Conservation (phyloP, 2,888 invertebrate species). For the Heteromurus nitidus region DNA sequence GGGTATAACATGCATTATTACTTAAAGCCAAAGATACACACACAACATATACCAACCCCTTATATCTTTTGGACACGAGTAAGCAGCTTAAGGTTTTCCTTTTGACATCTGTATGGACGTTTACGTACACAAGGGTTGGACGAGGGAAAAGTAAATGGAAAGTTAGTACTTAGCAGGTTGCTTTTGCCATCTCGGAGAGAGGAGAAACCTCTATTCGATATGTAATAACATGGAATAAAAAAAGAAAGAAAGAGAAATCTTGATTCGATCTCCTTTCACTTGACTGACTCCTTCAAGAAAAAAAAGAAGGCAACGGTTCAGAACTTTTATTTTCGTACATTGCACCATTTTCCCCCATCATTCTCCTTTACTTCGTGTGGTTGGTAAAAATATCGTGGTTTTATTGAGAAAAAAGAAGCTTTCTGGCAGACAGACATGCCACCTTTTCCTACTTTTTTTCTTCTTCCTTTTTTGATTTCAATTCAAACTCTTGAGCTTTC, state of each 20-base stretch:
- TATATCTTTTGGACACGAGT: conserved; percentile 19
- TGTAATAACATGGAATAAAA: conserved; percentile 27
- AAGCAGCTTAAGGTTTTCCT: conserved; percentile 24
- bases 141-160: background rate
- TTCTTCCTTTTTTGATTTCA: background rate
- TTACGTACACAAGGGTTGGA: background rate
- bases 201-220: conserved; percentile 24
- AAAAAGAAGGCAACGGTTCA: background rate
- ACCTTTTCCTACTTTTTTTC: conserved; percentile 3
- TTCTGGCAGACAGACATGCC: conserved; percentile 4
- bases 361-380: conserved; percentile 46
- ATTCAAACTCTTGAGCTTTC: background rate
- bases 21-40: conserved; percentile 13
- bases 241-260: conserved; percentile 40
- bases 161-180: conserved; percentile 23
- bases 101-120: no score
- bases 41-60: background rate
- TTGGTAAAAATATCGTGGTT: conserved; percentile 58
- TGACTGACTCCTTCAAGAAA: conserved; percentile 52
- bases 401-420: conserved; percentile 49
- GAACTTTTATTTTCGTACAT: background rate
- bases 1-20: conserved; percentile 35
- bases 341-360: background rate
- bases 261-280: conserved; percentile 63
- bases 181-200: background rate